Evolutionary conservation across 2,797 vertebrate species (phyloP).

Genomic region (Melanitta fusca): DNA sequence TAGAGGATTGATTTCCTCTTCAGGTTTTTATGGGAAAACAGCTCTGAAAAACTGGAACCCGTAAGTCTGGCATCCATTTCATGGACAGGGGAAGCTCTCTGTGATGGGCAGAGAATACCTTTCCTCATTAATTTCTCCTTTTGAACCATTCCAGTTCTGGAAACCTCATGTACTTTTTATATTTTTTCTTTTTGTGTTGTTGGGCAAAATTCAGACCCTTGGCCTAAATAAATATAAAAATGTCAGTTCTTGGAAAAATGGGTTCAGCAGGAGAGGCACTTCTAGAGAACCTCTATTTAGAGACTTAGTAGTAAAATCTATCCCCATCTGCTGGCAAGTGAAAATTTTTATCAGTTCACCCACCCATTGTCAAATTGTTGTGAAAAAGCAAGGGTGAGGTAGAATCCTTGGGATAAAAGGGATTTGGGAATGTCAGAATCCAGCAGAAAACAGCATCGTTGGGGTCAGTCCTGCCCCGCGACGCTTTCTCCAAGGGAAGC

Average conservation of each 20-base stretch:
- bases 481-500: fast-evolving
- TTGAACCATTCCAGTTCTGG: not conserved
- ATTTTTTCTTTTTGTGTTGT: not conserved
- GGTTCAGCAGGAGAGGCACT: not conserved
- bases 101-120: not conserved
- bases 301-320: not conserved
- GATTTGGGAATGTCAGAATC: not conserved
- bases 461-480: not conserved
- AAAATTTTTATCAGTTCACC: not conserved
- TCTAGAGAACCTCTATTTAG: not conserved
- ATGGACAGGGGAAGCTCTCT: not conserved
- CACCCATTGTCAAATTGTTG: not conserved
- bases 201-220: not conserved
- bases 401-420: not conserved
- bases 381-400: not conserved
- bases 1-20: not conserved
- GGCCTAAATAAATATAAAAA: not conserved
- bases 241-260: not conserved
- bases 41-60: not conserved
- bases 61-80: not conserved
- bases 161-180: not conserved
- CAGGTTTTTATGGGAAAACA: not conserved
- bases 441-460: not conserved
- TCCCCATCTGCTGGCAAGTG: not conserved
- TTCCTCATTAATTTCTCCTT: not conserved